Base-by-base conservation (phyloP, 2,888 invertebrate genomes). In the Lordiphosa andalusiaca region DNA sequence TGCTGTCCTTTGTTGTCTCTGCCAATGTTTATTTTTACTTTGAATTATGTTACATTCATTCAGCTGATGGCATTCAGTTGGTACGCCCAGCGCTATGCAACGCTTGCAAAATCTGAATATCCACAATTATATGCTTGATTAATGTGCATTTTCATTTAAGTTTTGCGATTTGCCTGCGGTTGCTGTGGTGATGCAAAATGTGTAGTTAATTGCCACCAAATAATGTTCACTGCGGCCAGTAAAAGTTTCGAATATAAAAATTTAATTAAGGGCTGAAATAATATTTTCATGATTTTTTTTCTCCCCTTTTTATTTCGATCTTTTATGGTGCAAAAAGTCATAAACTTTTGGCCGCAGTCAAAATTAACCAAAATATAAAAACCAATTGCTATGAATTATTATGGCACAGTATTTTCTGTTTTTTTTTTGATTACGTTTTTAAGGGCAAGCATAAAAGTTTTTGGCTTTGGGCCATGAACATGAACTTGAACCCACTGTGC, bases 21-120 rank as follows among this genome's bases (percentile, higher is more conserved):
- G 80, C 72, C 68, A 81, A 77, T 81, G 78, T 80, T 80, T 80
- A 69, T 77, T 84, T 81, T 77, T 71, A 71, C 67, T 66, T 81
- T 73, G 73, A 76, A 73, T 76, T 83, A 78, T 73, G 73, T 75
- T 78, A 72, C 75, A 55, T 53, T 42, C 63, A 41, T 37, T 51
- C 49, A 35, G n/a, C 56, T 19, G 46, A 33, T 25, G 53, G 36
- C 21, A 49, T 30, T 30, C 9, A 30, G 30, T 30, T 30, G 10
- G 9, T 10, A 2, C 9, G 30, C 30, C 30, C 7, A 9, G 9
- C 7, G 30, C 7, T 30, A 30, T 30, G 30, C 30, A 30, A 30
- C 30, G 30, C 30, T 30, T 30, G 30, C 9, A 30, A 30, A 30
- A 30, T 30, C 30, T 30, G 30, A 30, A 30, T 25, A 6, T 25